phyloP scores from a whole-genome alignment of 1,140 invertebrate genomes.

The Nasonia longicornis region DNA sequence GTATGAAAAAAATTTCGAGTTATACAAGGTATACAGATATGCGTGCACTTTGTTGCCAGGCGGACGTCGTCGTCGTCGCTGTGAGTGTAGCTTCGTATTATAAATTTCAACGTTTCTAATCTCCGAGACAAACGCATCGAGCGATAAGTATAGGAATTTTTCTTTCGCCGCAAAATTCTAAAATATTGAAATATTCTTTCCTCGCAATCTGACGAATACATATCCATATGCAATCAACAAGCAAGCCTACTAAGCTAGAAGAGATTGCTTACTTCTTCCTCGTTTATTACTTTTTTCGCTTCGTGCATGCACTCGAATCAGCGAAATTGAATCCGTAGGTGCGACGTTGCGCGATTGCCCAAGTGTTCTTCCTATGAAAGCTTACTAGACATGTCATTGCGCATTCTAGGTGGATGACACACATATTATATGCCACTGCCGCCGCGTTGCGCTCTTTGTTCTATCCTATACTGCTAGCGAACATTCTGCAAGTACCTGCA shows the following conservation, averaged over 20 bases:
- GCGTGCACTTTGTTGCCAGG: conserved; percentile 46
- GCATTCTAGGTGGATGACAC: conserved; percentile 57
- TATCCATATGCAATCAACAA: conserved; percentile 31
- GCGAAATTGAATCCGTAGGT: conserved; percentile 65
- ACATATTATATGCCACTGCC: conserved; percentile 47
- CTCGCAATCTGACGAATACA: conserved; percentile 20
- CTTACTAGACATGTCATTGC: conserved; percentile 54
- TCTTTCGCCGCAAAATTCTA: no score
- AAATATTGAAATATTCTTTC: not conserved
- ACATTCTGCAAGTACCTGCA: conserved; percentile 59
- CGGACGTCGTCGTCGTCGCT: not conserved
- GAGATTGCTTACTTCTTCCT: not conserved
- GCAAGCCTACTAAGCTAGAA: conserved; percentile 6
- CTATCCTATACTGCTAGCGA: conserved; percentile 29
- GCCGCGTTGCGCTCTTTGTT: conserved; percentile 45
- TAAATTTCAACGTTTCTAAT: conserved; percentile 30
- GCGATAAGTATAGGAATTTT: no score
- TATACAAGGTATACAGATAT: not conserved
- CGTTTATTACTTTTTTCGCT: conserved; percentile 23
- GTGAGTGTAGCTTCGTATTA: not conserved
- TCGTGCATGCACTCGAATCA: conserved; percentile 49
- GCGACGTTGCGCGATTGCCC: conserved; percentile 57
- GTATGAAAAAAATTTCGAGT: not conserved
- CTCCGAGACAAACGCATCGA: not conserved
- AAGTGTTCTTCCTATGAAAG: conserved; percentile 61